A percentile compares a stretch with the other conserved stretches of the same genome.
phyloP scores from a whole-genome alignment of 2,797 vertebrate species.

The Rhynchonycteris naso region DNA sequence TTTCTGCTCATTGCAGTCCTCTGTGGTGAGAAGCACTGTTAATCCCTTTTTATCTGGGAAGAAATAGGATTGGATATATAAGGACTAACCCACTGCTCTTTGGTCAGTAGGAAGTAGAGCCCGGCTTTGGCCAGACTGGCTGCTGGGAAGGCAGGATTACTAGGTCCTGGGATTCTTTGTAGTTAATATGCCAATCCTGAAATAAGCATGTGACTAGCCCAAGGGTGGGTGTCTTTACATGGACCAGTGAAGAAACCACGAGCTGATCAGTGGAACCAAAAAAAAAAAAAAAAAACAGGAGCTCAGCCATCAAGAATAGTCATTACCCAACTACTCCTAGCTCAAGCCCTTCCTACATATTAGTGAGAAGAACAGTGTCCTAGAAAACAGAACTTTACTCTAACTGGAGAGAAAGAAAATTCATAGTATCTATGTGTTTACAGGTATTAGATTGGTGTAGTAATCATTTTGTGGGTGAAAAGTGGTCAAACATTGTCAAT shows the following conservation, averaged over 20 bases:
- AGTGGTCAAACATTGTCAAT: neutral
- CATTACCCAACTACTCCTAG: neutral
- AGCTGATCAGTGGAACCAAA: neutral
- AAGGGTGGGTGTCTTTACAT: fast-evolving
- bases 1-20: neutral
- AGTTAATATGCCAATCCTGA: fast-evolving
- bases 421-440: fast-evolving
- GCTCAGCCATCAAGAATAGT: fast-evolving
- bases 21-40: neutral
- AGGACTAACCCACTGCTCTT: neutral
- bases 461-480: neutral
- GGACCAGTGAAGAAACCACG: too few species aligned
- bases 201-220: fast-evolving
- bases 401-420: neutral
- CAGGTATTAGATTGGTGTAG: fast-evolving
- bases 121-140: fast-evolving
- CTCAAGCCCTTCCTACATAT: neutral
- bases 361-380: neutral
- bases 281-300: neutral
- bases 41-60: neutral
- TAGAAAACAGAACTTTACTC: neutral
- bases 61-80: neutral
- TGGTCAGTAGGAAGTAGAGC: neutral
- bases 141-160: neutral
- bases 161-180: neutral